Base-by-base conservation (phyloP, 2,113 vertebrate species). In the Pseudorhombus dupliciocellatus region DNA sequence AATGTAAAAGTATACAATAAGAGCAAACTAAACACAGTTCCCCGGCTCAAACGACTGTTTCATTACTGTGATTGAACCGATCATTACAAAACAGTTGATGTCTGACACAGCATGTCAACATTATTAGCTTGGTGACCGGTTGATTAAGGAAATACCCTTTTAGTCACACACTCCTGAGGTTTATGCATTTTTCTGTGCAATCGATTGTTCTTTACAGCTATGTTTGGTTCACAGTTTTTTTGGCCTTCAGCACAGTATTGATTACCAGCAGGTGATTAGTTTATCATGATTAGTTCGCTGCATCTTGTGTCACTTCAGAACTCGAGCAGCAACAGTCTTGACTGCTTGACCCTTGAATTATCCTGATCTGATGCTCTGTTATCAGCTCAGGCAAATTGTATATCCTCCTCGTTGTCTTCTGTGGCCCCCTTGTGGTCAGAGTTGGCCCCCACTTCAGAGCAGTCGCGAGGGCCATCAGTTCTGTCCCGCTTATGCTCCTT, bases 401-500 rank as follows among this genome's bases (percentile, higher is more conserved):
- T 54, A 40, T 77, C 77, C 15, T 66, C 60, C 7, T 53, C 9
- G 1, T 6, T 34, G n/a, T 69, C 58, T 81, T 9, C 21, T 28
- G 34, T 63, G 15, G 42, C 57, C 20, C 34, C 73, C 1, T 12
- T 66, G 7, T 92, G 88, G 3, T 71, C 80, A 61, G 88, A 88
- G 26, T 79, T 89, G 46, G 94, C 87, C 72, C 94, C 93, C 86
- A 91, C 89, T 46, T 95, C 93, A 20, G 93, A 90, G 40, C 94
- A 93, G 68, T 94, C 91, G 4, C 91, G 86, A 0, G 92, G 91
- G 48, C 58, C 26, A 20, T 66, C 58, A 9, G 48, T 53, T 48
- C 28, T 22, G 21, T 66, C 40, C 0, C 0, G 31, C 25, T 48
- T 51, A 1, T 64, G 12, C 9, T 8, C 77, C 44, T 21, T 30